Percentiles rank a stretch among this genome's conserved stretches.
phyloP scores from a whole-genome alignment of 2,888 invertebrate species.

The Endotricha flammealis region DNA sequence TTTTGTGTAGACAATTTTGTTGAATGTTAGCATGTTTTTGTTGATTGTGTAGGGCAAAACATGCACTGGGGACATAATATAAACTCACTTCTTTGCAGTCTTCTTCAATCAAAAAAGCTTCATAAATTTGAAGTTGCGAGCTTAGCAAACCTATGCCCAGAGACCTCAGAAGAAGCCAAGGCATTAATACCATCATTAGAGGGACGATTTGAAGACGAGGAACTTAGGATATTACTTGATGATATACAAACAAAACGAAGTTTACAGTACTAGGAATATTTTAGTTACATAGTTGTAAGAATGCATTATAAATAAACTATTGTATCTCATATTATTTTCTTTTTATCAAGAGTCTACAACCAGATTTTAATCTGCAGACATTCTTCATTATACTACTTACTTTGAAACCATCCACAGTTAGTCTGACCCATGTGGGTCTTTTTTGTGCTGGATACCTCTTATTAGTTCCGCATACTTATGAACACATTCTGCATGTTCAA shows the following conservation, averaged over 20 bases:
- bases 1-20: no score
- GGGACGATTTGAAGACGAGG: conserved; percentile 98
- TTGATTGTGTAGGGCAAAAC: no score
- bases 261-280: conserved; percentile 89
- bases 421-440: no score
- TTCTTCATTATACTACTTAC: no score
- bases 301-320: no score
- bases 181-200: conserved; percentile 97
- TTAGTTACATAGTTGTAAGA: conserved; percentile 7
- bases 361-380: no score
- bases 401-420: no score
- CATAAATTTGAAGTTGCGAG: conserved; percentile 99
- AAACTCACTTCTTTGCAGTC: conserved; percentile 80
- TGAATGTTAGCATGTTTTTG: no score
- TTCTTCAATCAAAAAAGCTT: conserved; percentile 94
- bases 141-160: conserved; percentile 98
- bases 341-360: not conserved
- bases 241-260: conserved; percentile 99
- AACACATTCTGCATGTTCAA: no score
- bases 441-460: no score
- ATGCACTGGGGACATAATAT: no score
- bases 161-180: conserved; percentile 98
- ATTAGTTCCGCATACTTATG: no score
- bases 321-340: not conserved
- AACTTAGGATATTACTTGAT: conserved; percentile 96